Percentiles rank a stretch among this genome's conserved stretches.
phyloP scores from a whole-genome alignment of 2,113 vertebrate genomes.

The Microcebus jonahi region DNA sequence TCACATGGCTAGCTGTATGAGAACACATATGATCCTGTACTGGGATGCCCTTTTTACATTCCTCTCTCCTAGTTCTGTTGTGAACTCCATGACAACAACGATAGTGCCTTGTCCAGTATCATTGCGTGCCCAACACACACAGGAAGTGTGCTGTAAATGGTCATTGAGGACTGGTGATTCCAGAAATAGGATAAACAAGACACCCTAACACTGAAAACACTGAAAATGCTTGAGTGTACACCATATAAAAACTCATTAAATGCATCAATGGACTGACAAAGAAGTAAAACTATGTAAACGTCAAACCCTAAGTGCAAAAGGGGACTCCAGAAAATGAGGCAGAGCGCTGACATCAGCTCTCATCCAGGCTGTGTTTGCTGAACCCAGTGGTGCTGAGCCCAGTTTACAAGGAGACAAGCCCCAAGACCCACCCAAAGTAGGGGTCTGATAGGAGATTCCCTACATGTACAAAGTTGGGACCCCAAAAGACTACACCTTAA shows the following conservation, averaged over 20 bases:
- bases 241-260: background rate
- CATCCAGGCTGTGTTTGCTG: background rate
- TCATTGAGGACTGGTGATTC: background rate
- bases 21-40: background rate
- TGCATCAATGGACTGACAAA: background rate
- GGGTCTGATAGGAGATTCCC: background rate
- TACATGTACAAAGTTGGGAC: background rate
- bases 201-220: background rate
- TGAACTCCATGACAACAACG: background rate
- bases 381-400: background rate
- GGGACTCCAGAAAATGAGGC: background rate
- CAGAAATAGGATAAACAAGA: background rate
- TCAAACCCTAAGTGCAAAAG: background rate
- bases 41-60: background rate
- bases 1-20: background rate
- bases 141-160: background rate
- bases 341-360: background rate
- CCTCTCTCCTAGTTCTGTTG: accelerated
- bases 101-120: background rate
- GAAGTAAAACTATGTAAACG: background rate
- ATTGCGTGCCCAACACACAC: background rate
- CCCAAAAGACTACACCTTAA: background rate
- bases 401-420: background rate
- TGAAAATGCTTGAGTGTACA: background rate
- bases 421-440: background rate